phyloP scores from a whole-genome alignment of 2,888 invertebrate genomes.

The Entomobrya multifasciata region DNA sequence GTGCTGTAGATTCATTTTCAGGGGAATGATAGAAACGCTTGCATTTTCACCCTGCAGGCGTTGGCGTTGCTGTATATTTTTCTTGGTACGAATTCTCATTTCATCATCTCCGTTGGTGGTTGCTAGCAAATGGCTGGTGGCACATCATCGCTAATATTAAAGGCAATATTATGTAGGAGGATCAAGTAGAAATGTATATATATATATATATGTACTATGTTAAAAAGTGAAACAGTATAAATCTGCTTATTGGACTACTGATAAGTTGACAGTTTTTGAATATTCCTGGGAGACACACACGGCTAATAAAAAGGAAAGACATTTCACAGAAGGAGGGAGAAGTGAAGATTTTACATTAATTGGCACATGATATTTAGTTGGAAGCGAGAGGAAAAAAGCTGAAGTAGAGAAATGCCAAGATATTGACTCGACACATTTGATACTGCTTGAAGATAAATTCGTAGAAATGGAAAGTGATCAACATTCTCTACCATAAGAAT shows the following conservation, averaged over 20 bases:
- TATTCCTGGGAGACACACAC: constrained; percentile 33
- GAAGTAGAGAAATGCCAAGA: background rate
- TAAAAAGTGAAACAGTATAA: constrained; percentile 33
- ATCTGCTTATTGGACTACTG: constrained; percentile 48
- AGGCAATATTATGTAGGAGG: background rate
- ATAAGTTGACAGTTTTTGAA: constrained; percentile 47
- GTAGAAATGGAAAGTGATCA: background rate
- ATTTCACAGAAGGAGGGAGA: background rate
- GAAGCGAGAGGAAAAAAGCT: background rate
- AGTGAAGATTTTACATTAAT: constrained; percentile 47
- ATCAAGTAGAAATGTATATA: too few relatives aligned
- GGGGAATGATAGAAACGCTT: background rate
- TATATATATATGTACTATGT: background rate
- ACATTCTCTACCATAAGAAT: too few relatives aligned
- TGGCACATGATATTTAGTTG: constrained; percentile 30
- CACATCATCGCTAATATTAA: constrained; percentile 17
- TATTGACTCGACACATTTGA: constrained; percentile 17
- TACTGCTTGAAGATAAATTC: background rate
- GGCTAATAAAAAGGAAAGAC: constrained; percentile 17
- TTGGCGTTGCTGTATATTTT: background rate
- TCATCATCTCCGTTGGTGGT: constrained; percentile 7
- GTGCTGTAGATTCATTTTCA: background rate
- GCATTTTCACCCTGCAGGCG: constrained; percentile 9
- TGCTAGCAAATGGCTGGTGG: background rate
- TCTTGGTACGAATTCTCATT: constrained; percentile 1